phyloP scores from a whole-genome alignment of 2,888 invertebrate genomes.

The Drosophila koepferae region DNA sequence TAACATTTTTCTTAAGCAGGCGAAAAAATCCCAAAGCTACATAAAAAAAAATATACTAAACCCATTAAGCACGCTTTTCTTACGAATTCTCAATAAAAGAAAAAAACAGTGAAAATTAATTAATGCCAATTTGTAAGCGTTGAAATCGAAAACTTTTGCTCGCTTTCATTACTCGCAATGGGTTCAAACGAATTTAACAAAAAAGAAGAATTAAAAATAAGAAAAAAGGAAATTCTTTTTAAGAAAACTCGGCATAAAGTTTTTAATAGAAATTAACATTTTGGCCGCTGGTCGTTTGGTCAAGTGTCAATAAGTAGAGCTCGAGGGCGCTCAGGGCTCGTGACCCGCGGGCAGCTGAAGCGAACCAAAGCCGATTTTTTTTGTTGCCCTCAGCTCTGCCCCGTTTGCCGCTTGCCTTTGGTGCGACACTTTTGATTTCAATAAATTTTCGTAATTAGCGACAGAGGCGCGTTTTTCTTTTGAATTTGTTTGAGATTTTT shows the following conservation, averaged over 20 bases:
- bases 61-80: conserved; percentile 33
- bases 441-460: conserved; percentile 78
- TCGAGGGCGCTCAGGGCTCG: conserved; percentile 13
- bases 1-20: conserved; percentile 48
- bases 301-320: conserved; percentile 74
- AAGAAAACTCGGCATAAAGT: conserved; percentile 65
- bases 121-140: conserved; percentile 76
- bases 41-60: conserved; percentile 16
- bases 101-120: conserved; percentile 70
- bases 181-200: conserved; percentile 65
- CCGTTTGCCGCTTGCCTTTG: background rate
- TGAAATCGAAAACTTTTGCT: conserved; percentile 75
- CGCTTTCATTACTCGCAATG: conserved; percentile 53
- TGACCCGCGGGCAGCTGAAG: conserved; percentile 37
- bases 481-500: conserved; percentile 32
- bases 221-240: conserved; percentile 47
- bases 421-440: conserved; percentile 75
- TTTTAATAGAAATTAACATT: conserved; percentile 78
- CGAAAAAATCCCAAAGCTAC: background rate
- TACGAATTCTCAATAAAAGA: conserved; percentile 1
- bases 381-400: background rate
- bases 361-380: conserved; percentile 50
- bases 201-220: conserved; percentile 21
- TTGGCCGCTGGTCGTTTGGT: conserved; percentile 73
- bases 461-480: conserved; percentile 67